Evolutionary conservation across 2,113 vertebrate genomes (phyloP).

Genomic region (Leptosomus discolor): DNA sequence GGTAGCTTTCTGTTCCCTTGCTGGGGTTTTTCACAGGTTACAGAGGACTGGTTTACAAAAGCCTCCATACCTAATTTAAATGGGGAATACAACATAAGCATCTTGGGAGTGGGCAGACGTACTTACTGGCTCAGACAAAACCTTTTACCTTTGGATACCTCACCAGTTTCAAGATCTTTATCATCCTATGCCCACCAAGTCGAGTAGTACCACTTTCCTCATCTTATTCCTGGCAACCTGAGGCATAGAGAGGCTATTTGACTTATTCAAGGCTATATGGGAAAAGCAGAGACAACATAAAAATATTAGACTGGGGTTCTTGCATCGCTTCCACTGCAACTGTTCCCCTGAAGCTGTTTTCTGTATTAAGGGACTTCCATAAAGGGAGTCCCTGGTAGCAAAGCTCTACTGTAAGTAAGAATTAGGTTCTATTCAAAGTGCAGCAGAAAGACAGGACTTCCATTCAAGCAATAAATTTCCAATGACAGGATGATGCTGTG

Average conservation of each 20-base stretch:
- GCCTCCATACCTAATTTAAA: background rate
- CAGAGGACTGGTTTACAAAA: background rate
- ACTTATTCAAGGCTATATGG: background rate
- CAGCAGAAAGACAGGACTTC: background rate
- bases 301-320: background rate
- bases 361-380: background rate
- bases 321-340: background rate
- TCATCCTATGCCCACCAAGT: background rate
- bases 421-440: background rate
- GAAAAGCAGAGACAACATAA: fast-evolving
- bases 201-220: background rate
- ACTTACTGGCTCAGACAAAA: background rate
- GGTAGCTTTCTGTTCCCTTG: background rate
- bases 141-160: background rate
- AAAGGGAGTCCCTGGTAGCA: background rate
- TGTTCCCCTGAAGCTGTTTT: background rate
- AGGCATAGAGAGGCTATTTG: background rate
- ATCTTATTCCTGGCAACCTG: background rate
- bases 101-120: background rate
- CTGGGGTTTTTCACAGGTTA: background rate
- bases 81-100: background rate
- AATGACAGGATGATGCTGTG: background rate
- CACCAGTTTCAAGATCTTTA: background rate
- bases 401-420: background rate
- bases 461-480: background rate